A percentile compares a stretch with the other conserved stretches of the same genome.
These are phyloP conservation scores for Melinaea marsaeus DNA, from an alignment of 2,888 invertebrate species.

Conservation along the genomic window DNA sequence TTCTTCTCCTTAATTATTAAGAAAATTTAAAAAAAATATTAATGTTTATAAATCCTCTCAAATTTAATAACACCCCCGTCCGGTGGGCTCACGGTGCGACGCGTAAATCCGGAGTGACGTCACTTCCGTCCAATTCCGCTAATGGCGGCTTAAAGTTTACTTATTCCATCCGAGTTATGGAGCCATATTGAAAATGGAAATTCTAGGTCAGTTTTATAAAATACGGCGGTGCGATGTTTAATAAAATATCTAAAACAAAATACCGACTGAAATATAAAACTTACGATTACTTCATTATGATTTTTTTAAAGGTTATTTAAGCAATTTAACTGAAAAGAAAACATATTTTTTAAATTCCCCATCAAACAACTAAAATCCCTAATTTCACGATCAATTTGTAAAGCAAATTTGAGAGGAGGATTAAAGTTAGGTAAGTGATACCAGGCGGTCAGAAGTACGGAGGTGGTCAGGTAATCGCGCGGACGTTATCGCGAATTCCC, in stretches of 20 bases:
- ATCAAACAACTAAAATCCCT: constrained; percentile 14
- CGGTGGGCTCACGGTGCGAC: constrained; percentile 25
- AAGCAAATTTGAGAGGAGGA: constrained; percentile 30
- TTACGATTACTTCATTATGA: too few relatives aligned
- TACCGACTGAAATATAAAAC: too few relatives aligned
- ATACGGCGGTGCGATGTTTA: not conserved
- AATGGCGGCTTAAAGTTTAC: constrained; percentile 64
- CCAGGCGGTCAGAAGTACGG: constrained; percentile 56
- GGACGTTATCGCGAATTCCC: constrained; percentile 73
- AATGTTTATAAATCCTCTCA: constrained; percentile 27
- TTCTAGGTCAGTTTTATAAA: constrained; percentile 21
- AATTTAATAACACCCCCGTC: constrained; percentile 28
- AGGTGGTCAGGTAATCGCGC: constrained; percentile 74
- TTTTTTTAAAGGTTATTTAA: too few relatives aligned
- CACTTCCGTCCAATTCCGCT: constrained; percentile 59
- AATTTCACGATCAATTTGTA: constrained; percentile 25
- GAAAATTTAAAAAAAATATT: too few relatives aligned
- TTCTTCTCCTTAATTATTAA: too few relatives aligned
- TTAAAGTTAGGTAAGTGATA: constrained; percentile 41
- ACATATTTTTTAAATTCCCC: too few relatives aligned
- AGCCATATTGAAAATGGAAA: constrained; percentile 34
- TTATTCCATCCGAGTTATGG: constrained; percentile 53
- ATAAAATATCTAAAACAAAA: too few relatives aligned
- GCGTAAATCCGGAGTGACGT: constrained; percentile 58
- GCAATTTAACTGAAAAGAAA: too few relatives aligned